A percentile compares a stretch with the other conserved stretches of the same genome.
phyloP scores from a whole-genome alignment of 2,113 vertebrate genomes.

The Phycodurus eques region DNA sequence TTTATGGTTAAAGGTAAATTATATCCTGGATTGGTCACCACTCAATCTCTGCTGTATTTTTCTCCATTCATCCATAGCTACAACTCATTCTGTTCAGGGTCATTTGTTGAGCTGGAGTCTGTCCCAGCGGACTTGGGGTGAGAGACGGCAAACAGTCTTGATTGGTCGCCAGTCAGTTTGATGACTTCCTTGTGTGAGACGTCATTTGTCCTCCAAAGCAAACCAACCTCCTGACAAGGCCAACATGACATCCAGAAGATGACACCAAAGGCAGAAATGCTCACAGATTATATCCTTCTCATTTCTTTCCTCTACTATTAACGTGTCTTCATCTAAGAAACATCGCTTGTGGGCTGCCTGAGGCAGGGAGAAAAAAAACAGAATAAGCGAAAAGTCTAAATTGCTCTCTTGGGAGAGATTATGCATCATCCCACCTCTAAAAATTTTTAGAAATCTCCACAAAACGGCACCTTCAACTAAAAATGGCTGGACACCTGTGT shows the following conservation, averaged over 20 bases:
- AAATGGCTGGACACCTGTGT: too few relatives aligned
- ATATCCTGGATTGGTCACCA: too few relatives aligned
- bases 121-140: too few relatives aligned
- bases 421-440: not conserved
- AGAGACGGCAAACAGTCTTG: not conserved
- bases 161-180: not conserved
- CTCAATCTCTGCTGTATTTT: too few relatives aligned
- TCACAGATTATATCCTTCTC: constrained; percentile 32
- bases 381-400: constrained; percentile 37
- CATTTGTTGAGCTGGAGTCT: too few relatives aligned
- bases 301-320: constrained; percentile 58
- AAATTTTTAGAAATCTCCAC: not conserved
- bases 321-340: constrained; percentile 53
- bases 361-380: constrained; percentile 42
- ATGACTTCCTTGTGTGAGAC: constrained; percentile 15
- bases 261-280: constrained; percentile 35
- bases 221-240: constrained; percentile 46
- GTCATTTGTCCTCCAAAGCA: constrained; percentile 33
- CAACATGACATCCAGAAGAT: constrained; percentile 41
- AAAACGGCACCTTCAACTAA: too few relatives aligned
- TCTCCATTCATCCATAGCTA: not conserved
- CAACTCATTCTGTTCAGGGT: not conserved
- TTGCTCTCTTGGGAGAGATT: constrained; percentile 6
- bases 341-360: constrained; percentile 55
- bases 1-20: too few relatives aligned